Evolutionary conservation across 2,113 vertebrate genomes (phyloP).

Genomic region (Anguilla japonica): DNA sequence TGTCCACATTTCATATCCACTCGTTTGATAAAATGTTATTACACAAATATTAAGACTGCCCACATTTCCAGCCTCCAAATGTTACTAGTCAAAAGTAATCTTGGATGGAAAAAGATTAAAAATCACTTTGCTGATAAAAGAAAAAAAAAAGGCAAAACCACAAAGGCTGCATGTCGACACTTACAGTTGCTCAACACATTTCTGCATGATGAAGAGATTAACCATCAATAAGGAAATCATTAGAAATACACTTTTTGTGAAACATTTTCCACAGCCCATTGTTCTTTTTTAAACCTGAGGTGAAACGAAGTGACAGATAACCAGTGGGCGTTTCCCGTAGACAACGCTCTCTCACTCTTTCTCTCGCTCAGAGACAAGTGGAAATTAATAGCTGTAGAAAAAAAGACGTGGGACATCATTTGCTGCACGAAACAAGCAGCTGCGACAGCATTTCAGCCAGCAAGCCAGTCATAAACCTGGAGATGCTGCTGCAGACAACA

Average conservation of each 20-base stretch:
- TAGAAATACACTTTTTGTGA: constrained; percentile 7
- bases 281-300: not conserved
- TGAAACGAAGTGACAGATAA: not conserved
- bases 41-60: not conserved
- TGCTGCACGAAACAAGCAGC: not conserved
- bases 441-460: not conserved
- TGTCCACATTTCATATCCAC: not conserved
- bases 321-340: constrained; percentile 26
- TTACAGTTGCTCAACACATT: constrained; percentile 22
- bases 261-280: constrained; percentile 4
- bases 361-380: not conserved
- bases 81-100: not conserved
- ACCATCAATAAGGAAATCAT: constrained; percentile 24
- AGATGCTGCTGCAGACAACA: not conserved
- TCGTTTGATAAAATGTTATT: not conserved
- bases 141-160: constrained; percentile 1
- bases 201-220: constrained; percentile 27
- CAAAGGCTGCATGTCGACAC: not conserved
- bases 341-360: not conserved
- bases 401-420: not conserved
- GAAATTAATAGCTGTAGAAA: not conserved
- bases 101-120: constrained; percentile 13
- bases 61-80: not conserved
- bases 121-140: not conserved
- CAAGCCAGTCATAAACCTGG: not conserved